Conservation (phyloP, 2,113 vertebrate genomes). For the Eurypyga helias region DNA sequence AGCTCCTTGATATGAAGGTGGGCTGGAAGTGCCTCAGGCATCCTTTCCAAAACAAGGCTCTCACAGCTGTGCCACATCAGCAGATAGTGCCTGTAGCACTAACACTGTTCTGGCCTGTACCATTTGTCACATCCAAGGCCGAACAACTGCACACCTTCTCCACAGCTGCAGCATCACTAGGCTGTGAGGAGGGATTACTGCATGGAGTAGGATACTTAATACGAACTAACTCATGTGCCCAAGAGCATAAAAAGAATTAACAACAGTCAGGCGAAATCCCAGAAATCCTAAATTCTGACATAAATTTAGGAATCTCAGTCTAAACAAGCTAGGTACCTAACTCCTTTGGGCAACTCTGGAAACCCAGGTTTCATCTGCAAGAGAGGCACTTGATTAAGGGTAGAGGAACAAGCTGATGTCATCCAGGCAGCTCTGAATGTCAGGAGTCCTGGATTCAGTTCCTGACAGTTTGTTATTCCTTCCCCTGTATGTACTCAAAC, state of each 20-base stretch:
- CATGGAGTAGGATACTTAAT: neutral
- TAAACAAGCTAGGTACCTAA: neutral
- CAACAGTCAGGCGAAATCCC: neutral
- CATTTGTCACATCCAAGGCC: neutral
- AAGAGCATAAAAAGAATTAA: neutral
- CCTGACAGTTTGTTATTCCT: conserved; percentile 37
- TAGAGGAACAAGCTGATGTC: neutral
- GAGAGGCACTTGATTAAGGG: neutral
- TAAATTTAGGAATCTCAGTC: neutral
- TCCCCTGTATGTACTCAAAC: neutral
- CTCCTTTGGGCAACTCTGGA: neutral
- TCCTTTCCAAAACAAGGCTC: neutral
- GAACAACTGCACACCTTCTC: neutral
- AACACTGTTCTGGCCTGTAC: neutral
- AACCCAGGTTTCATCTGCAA: neutral
- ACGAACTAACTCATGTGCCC: neutral
- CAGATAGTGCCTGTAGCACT: neutral
- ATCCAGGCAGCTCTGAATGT: neutral
- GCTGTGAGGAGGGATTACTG: neutral
- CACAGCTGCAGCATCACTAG: neutral
- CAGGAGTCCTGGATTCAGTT: conserved; percentile 28
- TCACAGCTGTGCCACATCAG: neutral
- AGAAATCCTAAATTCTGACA: neutral
- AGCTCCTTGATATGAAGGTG: neutral
- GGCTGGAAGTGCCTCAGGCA: neutral